Base-by-base conservation (phyloP, 2,113 vertebrate species). In the Strix uralensis region DNA sequence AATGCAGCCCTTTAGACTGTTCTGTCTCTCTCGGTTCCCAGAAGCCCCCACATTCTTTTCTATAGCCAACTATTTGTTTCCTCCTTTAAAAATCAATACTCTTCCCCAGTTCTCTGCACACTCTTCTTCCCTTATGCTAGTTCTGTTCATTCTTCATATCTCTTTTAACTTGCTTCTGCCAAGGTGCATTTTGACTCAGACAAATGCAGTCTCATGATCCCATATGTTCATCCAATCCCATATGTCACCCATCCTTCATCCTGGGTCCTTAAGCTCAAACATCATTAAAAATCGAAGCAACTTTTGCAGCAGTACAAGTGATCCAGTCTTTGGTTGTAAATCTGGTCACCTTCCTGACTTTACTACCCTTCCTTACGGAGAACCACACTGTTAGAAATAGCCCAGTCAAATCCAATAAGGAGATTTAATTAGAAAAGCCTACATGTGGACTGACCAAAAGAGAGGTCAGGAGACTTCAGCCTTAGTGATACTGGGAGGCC, bases 381-480 rank as follows among this genome's bases (percentile, higher is more conserved):
- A 80, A 23, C 7, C 18, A 52, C 10, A 6, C 5, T 6, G 6
- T 34, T 55, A 67, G 75, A 84, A 81, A 86, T 32, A 92, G 26
- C 59, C 61, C 80, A 67, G 57, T 55, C 70, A 57, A 89, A 85
- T 79, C 47, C 87, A 86, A 36, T 30, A 80, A 63, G 20, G 44
- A 75, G 13, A 52, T 63, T 82, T 69, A 90, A 69, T 92, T 92
- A 69, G 65, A 59, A 94, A 91, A 96, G 44, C 44, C 26, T 58
- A 54, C 0, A 0, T 61, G 49, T 69, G 65, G 52, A 74, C 46
- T 88, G 87, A 65, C 61, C 52, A 84, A 81, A 44, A 67, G 55
- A 85, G 49, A 79, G 90, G 66, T 91, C 92, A 75, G 70, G 78
- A 85, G 51, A 77, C 54, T 86, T 95, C n/a, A 90, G 75, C 75